These are phyloP conservation scores for Scaptomyza polygonia DNA, from an alignment of 2,888 invertebrate genomes.

Conservation along the genomic window DNA sequence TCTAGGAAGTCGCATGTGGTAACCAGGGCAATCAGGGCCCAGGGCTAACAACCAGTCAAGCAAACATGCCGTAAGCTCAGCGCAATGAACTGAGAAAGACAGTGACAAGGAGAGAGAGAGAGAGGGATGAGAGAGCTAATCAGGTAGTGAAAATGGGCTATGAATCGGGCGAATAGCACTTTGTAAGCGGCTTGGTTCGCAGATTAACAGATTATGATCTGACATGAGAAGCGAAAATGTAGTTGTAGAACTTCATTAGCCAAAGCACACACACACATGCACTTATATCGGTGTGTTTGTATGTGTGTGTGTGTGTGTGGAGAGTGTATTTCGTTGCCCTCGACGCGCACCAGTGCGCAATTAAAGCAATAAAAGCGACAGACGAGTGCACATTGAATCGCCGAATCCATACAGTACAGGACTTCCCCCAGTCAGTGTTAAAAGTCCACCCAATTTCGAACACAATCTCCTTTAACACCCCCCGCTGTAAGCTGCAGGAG, in stretches of 20 bases:
- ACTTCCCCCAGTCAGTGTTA: conserved; percentile 8
- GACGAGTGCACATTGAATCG: conserved; percentile 64
- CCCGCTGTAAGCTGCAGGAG: conserved; percentile 6
- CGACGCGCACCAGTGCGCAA: conserved; percentile 71
- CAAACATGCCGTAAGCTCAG: conserved; percentile 34
- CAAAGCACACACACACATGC: conserved; percentile 58
- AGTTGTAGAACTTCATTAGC: conserved; percentile 78
- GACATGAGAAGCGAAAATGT: conserved; percentile 63
- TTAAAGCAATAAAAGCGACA: conserved; percentile 77
- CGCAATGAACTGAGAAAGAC: conserved; percentile 20
- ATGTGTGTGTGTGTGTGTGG: conserved; percentile 37
- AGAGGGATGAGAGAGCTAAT: conserved; percentile 27
- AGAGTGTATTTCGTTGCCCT: conserved; percentile 57
- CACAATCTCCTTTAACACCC: neutral
- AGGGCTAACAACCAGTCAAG: conserved; percentile 22
- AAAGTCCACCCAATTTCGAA: neutral
- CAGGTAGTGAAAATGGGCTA: conserved; percentile 15
- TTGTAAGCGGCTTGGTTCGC: conserved; percentile 54
- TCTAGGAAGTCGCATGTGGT: conserved; percentile 21
- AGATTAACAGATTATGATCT: conserved; percentile 79
- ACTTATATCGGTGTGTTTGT: conserved; percentile 12
- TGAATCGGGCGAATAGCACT: conserved; percentile 16
- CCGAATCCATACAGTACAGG: conserved; percentile 46
- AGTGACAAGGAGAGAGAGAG: neutral
- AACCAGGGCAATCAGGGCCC: conserved; percentile 37